Percentiles rank a stretch among this genome's conserved stretches.
Evolutionary conservation across 2,113 vertebrate genomes (phyloP).

Genomic region (Cynoglossus semilaevis): DNA sequence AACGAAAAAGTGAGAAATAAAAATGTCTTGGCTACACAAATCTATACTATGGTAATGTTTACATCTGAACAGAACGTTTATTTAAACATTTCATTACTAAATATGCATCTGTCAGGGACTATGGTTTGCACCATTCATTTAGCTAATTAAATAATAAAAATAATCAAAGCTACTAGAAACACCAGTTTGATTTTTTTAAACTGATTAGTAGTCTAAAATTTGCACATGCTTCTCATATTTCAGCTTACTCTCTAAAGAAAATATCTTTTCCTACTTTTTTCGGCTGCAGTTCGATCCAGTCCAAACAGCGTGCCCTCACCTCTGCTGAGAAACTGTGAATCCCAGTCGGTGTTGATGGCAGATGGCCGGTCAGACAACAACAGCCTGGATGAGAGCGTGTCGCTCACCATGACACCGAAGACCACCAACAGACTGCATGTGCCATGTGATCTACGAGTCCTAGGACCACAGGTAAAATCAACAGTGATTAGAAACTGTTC

Average conservation of each 20-base stretch:
- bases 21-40: background rate
- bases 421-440: slow-evolving; percentile 50
- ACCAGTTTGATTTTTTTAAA: too few species aligned
- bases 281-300: slow-evolving; percentile 32
- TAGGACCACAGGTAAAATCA: slow-evolving; percentile 69
- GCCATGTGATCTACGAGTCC: slow-evolving; percentile 59
- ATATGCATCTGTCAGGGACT: too few species aligned
- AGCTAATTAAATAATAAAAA: too few species aligned
- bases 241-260: background rate
- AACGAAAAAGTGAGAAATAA: too few species aligned
- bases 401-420: slow-evolving; percentile 68
- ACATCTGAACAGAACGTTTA: too few species aligned
- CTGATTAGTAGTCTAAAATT: too few species aligned
- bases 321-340: slow-evolving; percentile 44
- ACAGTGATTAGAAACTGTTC: too few species aligned
- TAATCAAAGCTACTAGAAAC: too few species aligned
- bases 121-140: too few species aligned
- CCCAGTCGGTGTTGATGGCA: slow-evolving; percentile 40
- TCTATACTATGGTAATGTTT: too few species aligned
- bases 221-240: too few species aligned
- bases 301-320: slow-evolving; percentile 35
- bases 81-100: too few species aligned
- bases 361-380: slow-evolving; percentile 51
- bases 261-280: background rate
- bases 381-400: slow-evolving; percentile 66